Percentiles rank a stretch among this genome's conserved stretches.
These are phyloP conservation scores for Mormyrus lacerda DNA, from an alignment of 2,113 vertebrate species.

Conservation along the genomic window DNA sequence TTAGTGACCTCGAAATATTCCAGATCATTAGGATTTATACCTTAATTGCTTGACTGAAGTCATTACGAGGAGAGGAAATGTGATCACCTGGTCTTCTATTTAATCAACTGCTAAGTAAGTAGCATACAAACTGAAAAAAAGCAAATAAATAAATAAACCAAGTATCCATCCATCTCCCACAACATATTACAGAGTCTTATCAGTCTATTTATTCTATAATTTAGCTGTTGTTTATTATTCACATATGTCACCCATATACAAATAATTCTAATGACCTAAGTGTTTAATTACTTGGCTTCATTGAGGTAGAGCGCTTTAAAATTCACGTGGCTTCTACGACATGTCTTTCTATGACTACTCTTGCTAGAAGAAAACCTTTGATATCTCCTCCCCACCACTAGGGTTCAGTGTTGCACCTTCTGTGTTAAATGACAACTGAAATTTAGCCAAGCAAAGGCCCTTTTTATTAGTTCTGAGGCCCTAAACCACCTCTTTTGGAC, in stretches of 20 bases:
- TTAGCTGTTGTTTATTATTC: not conserved
- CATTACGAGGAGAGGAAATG: not conserved
- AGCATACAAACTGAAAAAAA: not conserved
- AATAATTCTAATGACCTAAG: not conserved
- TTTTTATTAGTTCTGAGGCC: not conserved
- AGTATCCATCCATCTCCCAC: not conserved
- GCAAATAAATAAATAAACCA: not conserved
- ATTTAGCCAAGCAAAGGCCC: not conserved
- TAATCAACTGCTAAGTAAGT: not conserved
- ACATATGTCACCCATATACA: not conserved
- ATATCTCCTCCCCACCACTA: not conserved
- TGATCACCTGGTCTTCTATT: not conserved
- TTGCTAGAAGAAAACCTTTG: not conserved
- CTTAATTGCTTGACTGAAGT: not conserved
- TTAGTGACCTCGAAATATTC: not conserved
- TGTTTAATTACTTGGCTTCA: not conserved
- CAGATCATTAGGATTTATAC: not conserved
- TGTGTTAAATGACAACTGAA: not conserved
- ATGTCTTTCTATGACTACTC: not conserved
- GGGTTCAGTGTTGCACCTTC: not conserved
- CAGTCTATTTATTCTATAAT: not conserved
- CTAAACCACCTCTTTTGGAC: not conserved
- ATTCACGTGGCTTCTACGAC: not conserved
- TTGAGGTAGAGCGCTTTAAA: not conserved
- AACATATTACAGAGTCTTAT: not conserved